Evolutionary conservation across 2,888 invertebrate genomes (phyloP), one percentile per base, ranked within the genome.

Genomic region (Theretra japonica): DNA sequence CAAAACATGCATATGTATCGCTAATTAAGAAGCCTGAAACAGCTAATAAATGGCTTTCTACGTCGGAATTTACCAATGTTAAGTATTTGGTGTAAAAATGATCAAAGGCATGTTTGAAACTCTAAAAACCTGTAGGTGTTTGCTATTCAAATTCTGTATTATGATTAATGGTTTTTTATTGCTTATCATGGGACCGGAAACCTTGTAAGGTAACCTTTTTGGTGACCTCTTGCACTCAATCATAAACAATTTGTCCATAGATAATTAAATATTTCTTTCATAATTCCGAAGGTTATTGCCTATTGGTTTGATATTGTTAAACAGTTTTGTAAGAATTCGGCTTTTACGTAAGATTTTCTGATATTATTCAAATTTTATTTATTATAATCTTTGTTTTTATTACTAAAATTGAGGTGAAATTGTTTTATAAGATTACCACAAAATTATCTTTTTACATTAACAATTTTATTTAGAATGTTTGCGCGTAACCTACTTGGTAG

Each of bases 271-370:
- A 30, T 21, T 65, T 65, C 41, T 15, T 15, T 23, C 21, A 65
- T n/a, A 21, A 48, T 23, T 65, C 17, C 48, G 65, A 65, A 65
- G 65, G 65, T 48, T 48, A 23, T 65, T 19, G 50, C n/a, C n/a
- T 53, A 41, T 53, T 17, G 23, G 11, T n/a, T 65, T 33, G 62
- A 17, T 65, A 48, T 41, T 62, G 21, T 23, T 19, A 17, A 7
- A 53, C 4, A 19, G 53, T 53, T 53, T 50, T 53, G 53, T 53
- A 53, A 41, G 28, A 28, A 17, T 6, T 6, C 53, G 6, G n/a
- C 53, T 15, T 53, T 65, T 41, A 48, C 21, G 21, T 25, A 58
- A 58, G 6, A 53, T n/a, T 53, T 53, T 15, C 11, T 11, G 41
- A 41, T 15, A 11, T 41, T 41, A 41, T 41, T 41, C 41, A 41